phyloP scores from a whole-genome alignment of 2,888 invertebrate genomes.

The Rhagophthalmus giganteus region DNA sequence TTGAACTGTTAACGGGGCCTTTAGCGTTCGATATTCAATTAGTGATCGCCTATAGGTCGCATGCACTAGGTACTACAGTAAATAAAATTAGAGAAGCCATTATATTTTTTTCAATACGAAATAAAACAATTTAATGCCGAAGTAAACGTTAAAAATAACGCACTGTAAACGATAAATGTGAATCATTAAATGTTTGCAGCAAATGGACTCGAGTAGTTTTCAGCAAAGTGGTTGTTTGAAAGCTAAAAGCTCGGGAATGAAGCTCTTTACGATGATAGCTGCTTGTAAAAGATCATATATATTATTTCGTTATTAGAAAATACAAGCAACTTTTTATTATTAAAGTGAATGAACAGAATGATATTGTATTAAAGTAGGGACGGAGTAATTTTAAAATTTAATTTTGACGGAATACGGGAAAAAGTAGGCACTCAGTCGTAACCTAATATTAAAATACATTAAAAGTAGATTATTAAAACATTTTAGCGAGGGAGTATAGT shows the following conservation, averaged over 20 bases:
- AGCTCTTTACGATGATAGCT: conserved; percentile 43
- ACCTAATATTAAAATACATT: too few relatives aligned
- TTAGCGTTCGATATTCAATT: too few relatives aligned
- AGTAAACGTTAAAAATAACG: conserved; percentile 43
- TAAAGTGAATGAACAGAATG: background rate
- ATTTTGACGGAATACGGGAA: background rate
- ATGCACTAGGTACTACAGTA: too few relatives aligned
- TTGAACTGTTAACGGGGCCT: too few relatives aligned
- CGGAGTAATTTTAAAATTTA: background rate
- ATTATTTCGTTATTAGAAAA: conserved; percentile 23
- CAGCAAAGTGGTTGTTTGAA: conserved; percentile 49
- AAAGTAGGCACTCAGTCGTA: too few relatives aligned
- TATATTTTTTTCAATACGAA: conserved; percentile 13
- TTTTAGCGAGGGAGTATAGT: too few relatives aligned
- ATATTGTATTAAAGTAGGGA: background rate
- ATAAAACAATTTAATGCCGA: conserved; percentile 13
- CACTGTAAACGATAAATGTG: conserved; percentile 41
- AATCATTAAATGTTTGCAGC: conserved; percentile 49
- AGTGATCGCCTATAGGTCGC: too few relatives aligned
- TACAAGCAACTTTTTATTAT: conserved; percentile 8
- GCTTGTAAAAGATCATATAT: conserved; percentile 28
- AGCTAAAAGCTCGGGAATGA: conserved; percentile 50
- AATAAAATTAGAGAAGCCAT: conserved; percentile 2
- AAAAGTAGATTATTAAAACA: too few relatives aligned
- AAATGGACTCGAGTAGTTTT: conserved; percentile 49